These are phyloP conservation scores for Hyles vespertilio DNA, from an alignment of 1,140 invertebrate genomes.

Conservation along the genomic window DNA sequence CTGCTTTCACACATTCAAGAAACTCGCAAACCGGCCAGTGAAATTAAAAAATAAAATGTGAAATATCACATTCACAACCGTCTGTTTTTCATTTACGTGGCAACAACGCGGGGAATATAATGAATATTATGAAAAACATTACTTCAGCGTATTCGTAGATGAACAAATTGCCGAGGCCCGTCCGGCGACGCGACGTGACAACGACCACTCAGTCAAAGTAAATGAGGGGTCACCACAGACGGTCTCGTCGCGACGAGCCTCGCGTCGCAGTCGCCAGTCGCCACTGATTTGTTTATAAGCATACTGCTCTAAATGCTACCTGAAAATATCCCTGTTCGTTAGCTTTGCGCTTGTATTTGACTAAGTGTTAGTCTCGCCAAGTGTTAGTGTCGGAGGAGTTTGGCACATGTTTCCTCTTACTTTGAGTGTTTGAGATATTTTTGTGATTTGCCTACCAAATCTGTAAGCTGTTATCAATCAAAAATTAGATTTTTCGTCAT, in stretches of 20 bases:
- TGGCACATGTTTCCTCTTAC: too few relatives aligned
- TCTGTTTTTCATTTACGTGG: conserved; percentile 34
- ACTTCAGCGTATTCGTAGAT: conserved; percentile 49
- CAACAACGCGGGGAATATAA: conserved; percentile 43
- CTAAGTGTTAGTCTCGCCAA: too few relatives aligned
- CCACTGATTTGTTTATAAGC: conserved; percentile 15
- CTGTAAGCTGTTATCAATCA: too few relatives aligned
- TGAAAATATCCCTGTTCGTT: conserved; percentile 14
- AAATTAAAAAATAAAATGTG: not conserved
- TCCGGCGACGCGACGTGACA: conserved; percentile 52
- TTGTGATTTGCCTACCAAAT: too few relatives aligned
- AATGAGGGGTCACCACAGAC: conserved; percentile 48
- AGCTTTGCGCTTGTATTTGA: too few relatives aligned
- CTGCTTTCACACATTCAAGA: not conserved
- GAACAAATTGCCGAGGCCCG: conserved; percentile 47
- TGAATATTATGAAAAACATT: conserved; percentile 57
- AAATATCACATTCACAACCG: not conserved
- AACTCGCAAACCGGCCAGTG: not conserved
- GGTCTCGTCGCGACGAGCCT: conserved; percentile 9
- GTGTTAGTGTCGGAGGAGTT: too few relatives aligned
- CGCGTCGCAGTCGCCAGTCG: not conserved
- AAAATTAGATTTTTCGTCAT: too few relatives aligned
- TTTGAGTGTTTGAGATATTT: too few relatives aligned
- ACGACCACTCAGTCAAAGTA: conserved; percentile 52
- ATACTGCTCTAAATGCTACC: conserved; percentile 21